These are phyloP conservation scores for Drosophila borborema DNA, from an alignment of 2,888 invertebrate species.

Conservation along the genomic window DNA sequence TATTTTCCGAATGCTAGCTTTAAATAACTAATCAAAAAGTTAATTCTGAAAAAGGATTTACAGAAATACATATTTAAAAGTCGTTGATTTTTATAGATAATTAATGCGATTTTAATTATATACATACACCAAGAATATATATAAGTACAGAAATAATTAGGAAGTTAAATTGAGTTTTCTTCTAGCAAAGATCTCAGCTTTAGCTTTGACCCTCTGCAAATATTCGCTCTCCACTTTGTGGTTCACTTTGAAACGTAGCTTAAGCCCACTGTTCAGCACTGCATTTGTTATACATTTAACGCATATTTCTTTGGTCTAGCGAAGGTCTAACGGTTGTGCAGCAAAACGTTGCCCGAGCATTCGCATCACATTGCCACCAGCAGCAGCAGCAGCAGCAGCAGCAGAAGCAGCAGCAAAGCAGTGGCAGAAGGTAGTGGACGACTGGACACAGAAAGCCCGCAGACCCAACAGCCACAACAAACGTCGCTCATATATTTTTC, in stretches of 20 bases:
- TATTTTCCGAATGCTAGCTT: neutral
- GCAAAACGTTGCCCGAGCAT: constrained; percentile 55
- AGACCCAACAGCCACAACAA: constrained; percentile 29
- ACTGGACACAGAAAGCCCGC: neutral
- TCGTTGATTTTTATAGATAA: neutral
- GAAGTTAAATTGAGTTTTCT: neutral
- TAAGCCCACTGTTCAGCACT: constrained; percentile 54
- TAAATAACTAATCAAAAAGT: neutral
- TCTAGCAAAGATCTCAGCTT: neutral
- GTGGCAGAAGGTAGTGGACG: neutral
- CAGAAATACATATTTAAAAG: neutral
- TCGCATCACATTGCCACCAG: constrained; percentile 12
- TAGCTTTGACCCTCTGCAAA: neutral
- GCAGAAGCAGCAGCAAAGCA: neutral
- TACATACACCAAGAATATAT: too few species aligned
- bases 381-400: constrained; percentile 1
- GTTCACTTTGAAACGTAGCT: neutral
- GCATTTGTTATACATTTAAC: constrained; percentile 71
- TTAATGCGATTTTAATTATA: too few species aligned
- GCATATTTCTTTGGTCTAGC: constrained; percentile 46
- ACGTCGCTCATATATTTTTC: constrained; percentile 79
- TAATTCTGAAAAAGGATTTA: neutral
- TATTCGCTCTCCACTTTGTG: neutral
- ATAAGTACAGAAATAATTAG: neutral
- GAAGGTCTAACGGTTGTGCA: constrained; percentile 61